Evolutionary conservation across 2,888 invertebrate genomes (phyloP), one percentile per base, ranked within the genome.

Genomic region (Perizoma flavofasciatum): DNA sequence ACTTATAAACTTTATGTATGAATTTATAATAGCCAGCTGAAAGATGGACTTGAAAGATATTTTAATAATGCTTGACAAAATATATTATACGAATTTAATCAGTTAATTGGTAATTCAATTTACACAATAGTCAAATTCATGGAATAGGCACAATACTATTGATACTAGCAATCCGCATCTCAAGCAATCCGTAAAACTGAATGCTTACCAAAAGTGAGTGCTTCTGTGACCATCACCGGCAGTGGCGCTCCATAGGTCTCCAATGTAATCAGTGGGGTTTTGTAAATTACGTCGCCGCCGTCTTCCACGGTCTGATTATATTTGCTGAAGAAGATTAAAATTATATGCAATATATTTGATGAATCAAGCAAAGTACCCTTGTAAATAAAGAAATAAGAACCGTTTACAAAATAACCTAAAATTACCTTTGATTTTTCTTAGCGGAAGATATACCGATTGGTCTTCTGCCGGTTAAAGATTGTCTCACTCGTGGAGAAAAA

Each of bases 151-250:
- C 22, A 22, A 22, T 22, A 22, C 22, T 22, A 22, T 22, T 2
- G 1, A 3, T 22, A 22, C 22, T 22, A 22, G 3, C n/a, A n/a
- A n/a, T n/a, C n/a, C n/a, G 22, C 22, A 22, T 22, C 3, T 22
- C 22, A 22, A 22, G 22, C 22, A 22, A 22, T 22, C 3, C 22
- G 11, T n/a, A 10, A 32, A 2, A 35, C 5, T 32, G 6, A 52
- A 40, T 46, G 70, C 80, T 96, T 96, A 73, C 96, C 94, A 86
- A 96, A 96, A 47, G 97, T 96, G 33, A 98, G 88, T 0, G 97
- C 96, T 88, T 98, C 98, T 32, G 97, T 97, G 4, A 98, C 96
- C 59, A 96, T 93, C 1, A 98, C 97, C 37, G 98, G 98, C 47
- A 98, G 83, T 1, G 97, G 94, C 35, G 95, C 92, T 0, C 98